Conservation (phyloP, 1,140 invertebrate genomes). For the Thrips palmi region DNA sequence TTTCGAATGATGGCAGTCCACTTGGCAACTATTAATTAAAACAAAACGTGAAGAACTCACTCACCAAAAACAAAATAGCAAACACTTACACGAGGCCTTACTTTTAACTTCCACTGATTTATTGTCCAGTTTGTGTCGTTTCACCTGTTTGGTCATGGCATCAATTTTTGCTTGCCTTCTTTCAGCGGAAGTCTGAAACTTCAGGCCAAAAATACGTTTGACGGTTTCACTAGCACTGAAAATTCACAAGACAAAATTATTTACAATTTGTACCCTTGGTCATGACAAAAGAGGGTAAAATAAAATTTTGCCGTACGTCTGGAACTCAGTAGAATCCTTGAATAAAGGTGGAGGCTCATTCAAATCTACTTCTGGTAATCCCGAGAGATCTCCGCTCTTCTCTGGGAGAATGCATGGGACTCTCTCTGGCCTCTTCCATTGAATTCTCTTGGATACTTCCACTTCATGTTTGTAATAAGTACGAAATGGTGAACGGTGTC, state of each 20-base stretch:
- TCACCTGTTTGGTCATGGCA: slow-evolving; percentile 28
- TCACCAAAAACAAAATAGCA: slow-evolving; percentile 3
- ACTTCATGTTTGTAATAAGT: too few relatives aligned
- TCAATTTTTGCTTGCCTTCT: slow-evolving; percentile 21
- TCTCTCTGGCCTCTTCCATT: slow-evolving; percentile 39
- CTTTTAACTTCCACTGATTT: slow-evolving; percentile 34
- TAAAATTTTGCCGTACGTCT: slow-evolving; percentile 23
- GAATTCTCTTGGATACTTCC: too few relatives aligned
- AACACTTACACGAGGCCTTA: slow-evolving; percentile 23
- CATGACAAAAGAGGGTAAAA: slow-evolving; percentile 3
- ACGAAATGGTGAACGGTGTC: too few relatives aligned
- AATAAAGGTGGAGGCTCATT: slow-evolving; percentile 22
- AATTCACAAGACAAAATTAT: slow-evolving; percentile 13
- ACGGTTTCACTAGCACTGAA: slow-evolving; percentile 33
- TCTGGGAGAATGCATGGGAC: slow-evolving; percentile 28
- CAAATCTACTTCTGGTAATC: slow-evolving; percentile 23
- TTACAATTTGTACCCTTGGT: neutral
- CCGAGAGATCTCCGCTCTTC: slow-evolving; percentile 34
- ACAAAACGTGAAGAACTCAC: too few relatives aligned
- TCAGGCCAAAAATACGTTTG: slow-evolving; percentile 33
- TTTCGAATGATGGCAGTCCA: slow-evolving; percentile 33
- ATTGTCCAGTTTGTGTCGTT: slow-evolving; percentile 31
- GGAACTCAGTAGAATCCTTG: slow-evolving; percentile 29
- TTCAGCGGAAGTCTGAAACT: slow-evolving; percentile 25
- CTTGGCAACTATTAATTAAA: slow-evolving; percentile 28